These are phyloP conservation scores for Plagiodera versicolora DNA, from an alignment of 2,888 invertebrate species.

Conservation along the genomic window DNA sequence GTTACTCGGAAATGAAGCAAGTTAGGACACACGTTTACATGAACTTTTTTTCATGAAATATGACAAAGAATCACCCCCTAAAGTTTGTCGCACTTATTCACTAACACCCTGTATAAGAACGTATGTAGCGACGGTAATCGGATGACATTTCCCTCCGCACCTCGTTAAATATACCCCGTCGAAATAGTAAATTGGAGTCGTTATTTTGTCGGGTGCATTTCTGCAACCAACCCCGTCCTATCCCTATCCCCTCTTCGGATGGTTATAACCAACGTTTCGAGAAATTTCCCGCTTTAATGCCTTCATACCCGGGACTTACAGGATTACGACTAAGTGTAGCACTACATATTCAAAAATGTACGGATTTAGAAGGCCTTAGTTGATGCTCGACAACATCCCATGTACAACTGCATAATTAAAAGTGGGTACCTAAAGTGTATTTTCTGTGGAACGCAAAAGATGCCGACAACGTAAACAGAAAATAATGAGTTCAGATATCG, in stretches of 20 bases:
- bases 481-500: neutral
- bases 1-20: too few relatives aligned
- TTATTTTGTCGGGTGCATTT: conserved; percentile 34
- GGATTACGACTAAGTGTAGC: conserved; percentile 24
- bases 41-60: too few relatives aligned
- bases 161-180: conserved; percentile 41
- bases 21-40: too few relatives aligned
- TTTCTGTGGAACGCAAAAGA: conserved; percentile 12
- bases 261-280: conserved; percentile 10
- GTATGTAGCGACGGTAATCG: conserved; percentile 15
- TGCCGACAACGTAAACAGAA: conserved; percentile 9
- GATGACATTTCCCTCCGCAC: conserved; percentile 39
- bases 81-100: too few relatives aligned
- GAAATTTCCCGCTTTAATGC: conserved; percentile 22
- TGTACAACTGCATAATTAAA: conserved; percentile 21
- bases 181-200: conserved; percentile 40
- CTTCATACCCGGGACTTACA: conserved; percentile 6
- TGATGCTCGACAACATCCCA: conserved; percentile 16
- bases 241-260: conserved; percentile 17
- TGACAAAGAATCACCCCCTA: too few relatives aligned
- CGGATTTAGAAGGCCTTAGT: conserved; percentile 27
- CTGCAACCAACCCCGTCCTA: conserved; percentile 15
- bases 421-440: conserved; percentile 12
- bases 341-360: conserved; percentile 24
- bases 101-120: too few relatives aligned